A percentile compares a stretch with the other conserved stretches of the same genome.
Conservation (phyloP, 2,113 vertebrate genomes). For the Athene noctua region DNA sequence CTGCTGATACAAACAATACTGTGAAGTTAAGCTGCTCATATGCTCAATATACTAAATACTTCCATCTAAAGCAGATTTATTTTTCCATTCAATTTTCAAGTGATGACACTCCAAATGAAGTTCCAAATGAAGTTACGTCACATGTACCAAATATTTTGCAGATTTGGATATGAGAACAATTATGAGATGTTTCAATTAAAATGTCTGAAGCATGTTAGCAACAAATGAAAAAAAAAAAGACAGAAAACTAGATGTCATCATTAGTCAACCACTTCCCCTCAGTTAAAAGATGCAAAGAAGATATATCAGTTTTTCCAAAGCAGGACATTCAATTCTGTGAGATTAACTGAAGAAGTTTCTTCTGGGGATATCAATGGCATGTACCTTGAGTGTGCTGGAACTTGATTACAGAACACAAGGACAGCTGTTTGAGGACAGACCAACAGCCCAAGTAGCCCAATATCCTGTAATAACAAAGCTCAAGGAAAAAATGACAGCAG, state of each 20-base stretch:
- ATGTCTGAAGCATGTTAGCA: neutral
- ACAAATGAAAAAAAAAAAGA: neutral
- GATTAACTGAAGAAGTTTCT: neutral
- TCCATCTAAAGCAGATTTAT: slow-evolving; percentile 55
- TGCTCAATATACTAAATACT: slow-evolving; percentile 25
- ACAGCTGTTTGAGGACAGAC: accelerated
- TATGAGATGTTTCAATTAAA: neutral
- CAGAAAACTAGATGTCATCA: neutral
- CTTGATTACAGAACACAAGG: neutral
- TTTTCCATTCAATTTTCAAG: slow-evolving; percentile 48
- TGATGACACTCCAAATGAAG: neutral
- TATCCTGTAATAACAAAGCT: neutral
- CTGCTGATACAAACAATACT: slow-evolving; percentile 44
- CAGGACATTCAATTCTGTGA: neutral
- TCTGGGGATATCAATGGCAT: accelerated
- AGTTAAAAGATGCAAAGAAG: neutral
- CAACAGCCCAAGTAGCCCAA: neutral
- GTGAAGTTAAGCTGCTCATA: slow-evolving; percentile 33
- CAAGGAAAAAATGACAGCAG: neutral
- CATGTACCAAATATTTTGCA: neutral
- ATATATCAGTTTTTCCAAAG: neutral
- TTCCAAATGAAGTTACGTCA: slow-evolving; percentile 1
- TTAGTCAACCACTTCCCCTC: neutral
- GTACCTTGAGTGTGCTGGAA: neutral
- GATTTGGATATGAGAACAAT: neutral